Evolutionary conservation across 2,113 vertebrate species (phyloP), one percentile per base, ranked within the genome.

Genomic region (Aramus guarauna): DNA sequence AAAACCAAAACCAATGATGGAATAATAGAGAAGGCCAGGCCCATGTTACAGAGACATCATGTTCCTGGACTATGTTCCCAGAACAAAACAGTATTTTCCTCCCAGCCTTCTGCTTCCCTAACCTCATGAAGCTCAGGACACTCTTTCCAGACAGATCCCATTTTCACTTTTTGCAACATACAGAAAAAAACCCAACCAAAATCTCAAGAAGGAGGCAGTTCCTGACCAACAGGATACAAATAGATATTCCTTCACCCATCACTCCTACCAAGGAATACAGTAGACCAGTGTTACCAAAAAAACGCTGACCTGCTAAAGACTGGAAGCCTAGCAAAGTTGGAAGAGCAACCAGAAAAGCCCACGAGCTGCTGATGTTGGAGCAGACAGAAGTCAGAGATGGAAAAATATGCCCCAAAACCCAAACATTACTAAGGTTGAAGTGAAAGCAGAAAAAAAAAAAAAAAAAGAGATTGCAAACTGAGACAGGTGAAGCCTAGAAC

Each of bases 1-100:
- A 37, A 12, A 15, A 3, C 1, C 1, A 32, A 79, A 68, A 7
- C 1, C 29, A 24, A 37, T 32, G 27, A 66, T 1, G 1, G 39
- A 87, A 29, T 32, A 87, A 67, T 5, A 48, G 12, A 36, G 21
- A 69, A 89, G 9, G 43, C 9, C 15, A 74, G 37, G 27, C 11
- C 52, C 34, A 4, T 56, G 32, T 22, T 72, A 88, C 30, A 60
- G 12, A 13, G 23, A 19, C 11, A 43, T 47, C 16, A 21, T 27
- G 5, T 63, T 69, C n/a, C 69, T 50, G 26, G n/a, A 60, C 37
- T 1, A 0, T 9, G 9, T 37, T 78, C 37, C 43, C 64, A 92
- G 62, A 81, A 66, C 5, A 1, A 59, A 24, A 29, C 17, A 78
- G 26, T 39, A 90, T 88, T 85, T 68, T 72, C 62, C 32, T 87